A percentile compares a stretch with the other conserved stretches of the same genome.
Evolutionary conservation across 1,140 invertebrate genomes (phyloP).

Genomic region (Ceratina calcarata): DNA sequence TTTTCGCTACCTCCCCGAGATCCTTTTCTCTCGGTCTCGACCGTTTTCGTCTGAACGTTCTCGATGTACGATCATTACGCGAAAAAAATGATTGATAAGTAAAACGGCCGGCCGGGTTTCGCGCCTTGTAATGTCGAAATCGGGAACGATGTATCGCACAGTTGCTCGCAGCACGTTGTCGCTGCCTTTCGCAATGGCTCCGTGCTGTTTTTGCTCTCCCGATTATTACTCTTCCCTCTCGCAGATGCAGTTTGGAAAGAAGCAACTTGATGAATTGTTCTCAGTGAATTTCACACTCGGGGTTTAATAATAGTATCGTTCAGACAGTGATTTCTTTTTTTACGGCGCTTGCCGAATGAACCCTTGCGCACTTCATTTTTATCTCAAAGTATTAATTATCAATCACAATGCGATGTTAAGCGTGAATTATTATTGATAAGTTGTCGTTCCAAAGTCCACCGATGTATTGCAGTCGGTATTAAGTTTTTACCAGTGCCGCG

Average conservation of each 20-base stretch:
- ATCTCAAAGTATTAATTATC: no score
- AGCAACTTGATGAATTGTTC: background rate
- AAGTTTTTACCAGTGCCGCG: constrained; percentile 28
- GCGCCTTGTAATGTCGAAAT: constrained; percentile 11
- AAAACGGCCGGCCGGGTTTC: background rate
- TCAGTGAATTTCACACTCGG: background rate
- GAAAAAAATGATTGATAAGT: constrained; percentile 27
- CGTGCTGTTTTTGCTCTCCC: background rate
- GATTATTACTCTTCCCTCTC: constrained; percentile 3
- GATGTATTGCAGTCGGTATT: constrained; percentile 5
- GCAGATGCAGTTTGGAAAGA: background rate
- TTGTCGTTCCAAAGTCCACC: background rate
- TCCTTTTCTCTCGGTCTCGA: background rate
- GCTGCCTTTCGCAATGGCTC: background rate
- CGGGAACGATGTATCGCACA: background rate
- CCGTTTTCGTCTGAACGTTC: background rate
- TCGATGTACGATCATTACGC: background rate
- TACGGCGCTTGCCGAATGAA: no score
- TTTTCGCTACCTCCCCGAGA: background rate
- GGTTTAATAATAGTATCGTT: background rate
- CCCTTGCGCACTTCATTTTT: no score
- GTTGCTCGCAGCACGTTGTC: background rate
- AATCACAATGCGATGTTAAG: no score
- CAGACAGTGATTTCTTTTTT: no score
- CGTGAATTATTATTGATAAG: no score